Conservation (phyloP, 2,888 invertebrate genomes). For the Aethes cnicana region DNA sequence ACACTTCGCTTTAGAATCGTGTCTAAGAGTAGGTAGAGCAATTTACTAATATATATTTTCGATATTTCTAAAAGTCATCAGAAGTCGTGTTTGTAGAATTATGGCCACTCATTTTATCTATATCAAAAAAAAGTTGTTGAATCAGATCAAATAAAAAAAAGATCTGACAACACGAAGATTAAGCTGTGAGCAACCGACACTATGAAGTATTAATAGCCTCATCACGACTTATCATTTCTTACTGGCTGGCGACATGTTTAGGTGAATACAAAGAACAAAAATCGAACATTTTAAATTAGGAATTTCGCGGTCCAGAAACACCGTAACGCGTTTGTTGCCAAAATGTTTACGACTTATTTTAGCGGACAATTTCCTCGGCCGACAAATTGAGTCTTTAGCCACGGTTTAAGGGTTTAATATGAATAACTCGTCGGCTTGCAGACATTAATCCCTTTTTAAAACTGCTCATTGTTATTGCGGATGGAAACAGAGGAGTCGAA, state of each 20-base stretch:
- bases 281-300: slow-evolving; percentile 13
- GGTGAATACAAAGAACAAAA: neutral
- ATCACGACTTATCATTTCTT: slow-evolving; percentile 57
- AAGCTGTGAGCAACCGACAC: slow-evolving; percentile 37
- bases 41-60: no score
- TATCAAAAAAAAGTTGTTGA: slow-evolving; percentile 14
- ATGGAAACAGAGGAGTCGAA: slow-evolving; percentile 39
- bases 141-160: slow-evolving; percentile 24
- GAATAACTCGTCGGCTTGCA: slow-evolving; percentile 44
- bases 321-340: slow-evolving; percentile 30
- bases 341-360: slow-evolving; percentile 37
- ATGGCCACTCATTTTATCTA: slow-evolving; percentile 9
- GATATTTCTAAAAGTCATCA: no score
- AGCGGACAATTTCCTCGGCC: slow-evolving; percentile 32
- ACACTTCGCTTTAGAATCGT: slow-evolving; percentile 47
- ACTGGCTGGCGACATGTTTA: slow-evolving; percentile 41
- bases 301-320: slow-evolving; percentile 18
- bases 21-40: slow-evolving; percentile 35
- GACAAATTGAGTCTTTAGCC: slow-evolving; percentile 41
- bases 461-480: slow-evolving; percentile 53
- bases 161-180: slow-evolving; percentile 37
- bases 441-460: slow-evolving; percentile 58
- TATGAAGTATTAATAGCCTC: slow-evolving; percentile 45
- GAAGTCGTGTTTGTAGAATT: no score
- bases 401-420: slow-evolving; percentile 39